Evolutionary conservation across 1,140 invertebrate species (phyloP), one percentile per base, ranked within the genome.

Genomic region (Drosophila virilis): DNA sequence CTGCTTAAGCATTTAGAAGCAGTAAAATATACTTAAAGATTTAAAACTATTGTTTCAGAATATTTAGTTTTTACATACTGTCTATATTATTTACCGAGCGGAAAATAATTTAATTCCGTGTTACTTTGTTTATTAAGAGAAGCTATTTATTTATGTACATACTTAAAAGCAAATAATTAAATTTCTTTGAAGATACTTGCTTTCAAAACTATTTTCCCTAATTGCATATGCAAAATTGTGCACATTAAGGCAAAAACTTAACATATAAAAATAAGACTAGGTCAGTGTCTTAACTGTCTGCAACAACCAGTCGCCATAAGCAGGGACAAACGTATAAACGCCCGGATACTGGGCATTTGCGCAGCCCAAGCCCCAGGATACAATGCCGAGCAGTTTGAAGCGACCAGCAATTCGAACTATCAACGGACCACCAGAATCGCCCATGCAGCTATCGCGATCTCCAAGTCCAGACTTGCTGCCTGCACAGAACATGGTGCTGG

Each of bases 371-470:
- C 92, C 90, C 93, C 93, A 94, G 1, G 94, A 94, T 37, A 94
- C 93, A 10, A 95, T 93, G 2, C 95, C 95, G 6, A 93, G 92
- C 35, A 92, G 84, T n/a, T 93, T 91, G 10, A 91, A 90, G 43
- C 93, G 91, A 13, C 77, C 80, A 22, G 35, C 45, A 13, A 78
- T 13, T 1, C 22, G 62, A 70, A 93, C 93, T 1, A 94, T 81
- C 1, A 95, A 72, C 1, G 95, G 95, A 7, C 95, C 94, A 12
- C 95, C 95, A 0, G 93, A 93, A 77, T 95, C 95, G 32, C 95
- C 94, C 74, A 91, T 78, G 54, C 86, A 90, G 40, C 82, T 91
- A 33, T 90, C 88, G 0, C 76, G 70, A 57, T 81, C 89, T 0
- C 89, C 89, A 3, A 48, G 37, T 8, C 61, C 69, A n/a, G 60